phyloP scores from a whole-genome alignment of 2,113 vertebrate species.

The Clarias gariepinus region DNA sequence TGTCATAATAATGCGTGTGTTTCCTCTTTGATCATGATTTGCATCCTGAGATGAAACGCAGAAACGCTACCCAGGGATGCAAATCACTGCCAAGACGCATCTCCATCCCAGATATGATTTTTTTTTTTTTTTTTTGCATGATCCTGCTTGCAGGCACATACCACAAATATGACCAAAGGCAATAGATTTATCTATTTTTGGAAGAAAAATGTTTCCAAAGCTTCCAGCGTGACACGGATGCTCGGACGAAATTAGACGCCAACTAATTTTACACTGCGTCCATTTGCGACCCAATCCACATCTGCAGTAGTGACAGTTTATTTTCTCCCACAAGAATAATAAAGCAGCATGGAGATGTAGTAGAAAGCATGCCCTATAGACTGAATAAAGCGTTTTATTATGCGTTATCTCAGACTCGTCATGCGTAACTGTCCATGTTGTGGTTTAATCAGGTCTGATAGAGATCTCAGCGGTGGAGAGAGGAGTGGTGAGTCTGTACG shows the following conservation, averaged over 20 bases:
- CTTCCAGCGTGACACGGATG: conserved; percentile 71
- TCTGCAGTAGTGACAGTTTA: conserved; percentile 53
- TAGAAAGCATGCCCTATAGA: conserved; percentile 28
- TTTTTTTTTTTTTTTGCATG: conserved; percentile 66
- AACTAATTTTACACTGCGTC: conserved; percentile 77
- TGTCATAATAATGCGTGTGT: neutral
- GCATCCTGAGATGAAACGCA: neutral
- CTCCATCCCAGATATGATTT: conserved; percentile 25
- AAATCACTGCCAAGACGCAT: conserved; percentile 61
- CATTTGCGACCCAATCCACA: conserved; percentile 62
- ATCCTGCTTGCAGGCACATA: conserved; percentile 59
- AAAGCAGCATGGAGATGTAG: conserved; percentile 30
- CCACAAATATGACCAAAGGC: conserved; percentile 57
- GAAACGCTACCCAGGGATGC: conserved; percentile 55
- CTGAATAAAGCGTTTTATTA: neutral
- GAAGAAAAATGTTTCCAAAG: conserved; percentile 55
- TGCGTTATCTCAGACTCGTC: neutral
- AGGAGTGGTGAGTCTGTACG: conserved; percentile 91
- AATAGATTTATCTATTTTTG: conserved; percentile 69
- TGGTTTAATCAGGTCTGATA: conserved; percentile 80
- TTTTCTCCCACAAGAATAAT: conserved; percentile 26
- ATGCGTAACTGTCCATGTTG: conserved; percentile 49
- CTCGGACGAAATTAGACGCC: conserved; percentile 75
- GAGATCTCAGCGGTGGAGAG: conserved; percentile 95
- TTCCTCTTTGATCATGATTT: neutral